A percentile compares a stretch with the other conserved stretches of the same genome.
Conservation (phyloP, 1,140 invertebrate species). For the Drosophila trapezifrons region DNA sequence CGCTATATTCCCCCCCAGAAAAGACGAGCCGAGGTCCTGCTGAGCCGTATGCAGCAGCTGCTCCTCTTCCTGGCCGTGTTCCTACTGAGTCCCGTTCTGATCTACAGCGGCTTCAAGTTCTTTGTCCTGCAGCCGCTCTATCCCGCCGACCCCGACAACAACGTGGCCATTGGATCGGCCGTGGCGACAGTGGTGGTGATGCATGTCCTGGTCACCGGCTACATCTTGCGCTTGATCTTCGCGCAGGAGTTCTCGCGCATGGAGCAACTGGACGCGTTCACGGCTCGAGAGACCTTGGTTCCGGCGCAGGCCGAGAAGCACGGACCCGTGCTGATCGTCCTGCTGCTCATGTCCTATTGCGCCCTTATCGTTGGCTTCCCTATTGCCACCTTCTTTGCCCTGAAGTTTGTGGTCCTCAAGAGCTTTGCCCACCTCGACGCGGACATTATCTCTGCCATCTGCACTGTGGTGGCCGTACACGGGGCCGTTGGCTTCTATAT, state of each 20-base stretch:
- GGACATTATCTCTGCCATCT: conserved; percentile 48
- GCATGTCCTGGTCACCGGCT: conserved; percentile 32
- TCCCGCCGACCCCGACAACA: conserved; percentile 4
- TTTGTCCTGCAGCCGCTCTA: not conserved
- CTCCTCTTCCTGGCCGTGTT: conserved; percentile 25
- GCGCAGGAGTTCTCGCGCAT: conserved; percentile 26
- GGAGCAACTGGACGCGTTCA: conserved; percentile 3
- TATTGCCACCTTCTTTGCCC: conserved; percentile 41
- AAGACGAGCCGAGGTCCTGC: not conserved
- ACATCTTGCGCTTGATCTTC: conserved; percentile 32
- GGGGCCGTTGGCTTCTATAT: conserved; percentile 43
- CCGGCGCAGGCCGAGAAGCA: not conserved
- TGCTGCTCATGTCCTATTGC: conserved; percentile 38
- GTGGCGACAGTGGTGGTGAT: conserved; percentile 41
- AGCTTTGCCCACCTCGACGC: conserved; percentile 29
- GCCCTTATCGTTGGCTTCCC: conserved; percentile 41
- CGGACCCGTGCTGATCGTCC: conserved; percentile 17
- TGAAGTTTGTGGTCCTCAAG: conserved; percentile 55
- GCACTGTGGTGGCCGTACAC: conserved; percentile 43
- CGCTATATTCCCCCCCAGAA: not conserved
- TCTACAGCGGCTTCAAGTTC: conserved; percentile 29
- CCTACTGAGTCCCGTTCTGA: conserved; percentile 17
- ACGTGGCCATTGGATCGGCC: conserved; percentile 36
- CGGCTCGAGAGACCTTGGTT: conserved; percentile 17
- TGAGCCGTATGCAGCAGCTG: conserved; percentile 15